Base-by-base conservation (phyloP, 1,140 invertebrate genomes). In the Chymomyza costata region DNA sequence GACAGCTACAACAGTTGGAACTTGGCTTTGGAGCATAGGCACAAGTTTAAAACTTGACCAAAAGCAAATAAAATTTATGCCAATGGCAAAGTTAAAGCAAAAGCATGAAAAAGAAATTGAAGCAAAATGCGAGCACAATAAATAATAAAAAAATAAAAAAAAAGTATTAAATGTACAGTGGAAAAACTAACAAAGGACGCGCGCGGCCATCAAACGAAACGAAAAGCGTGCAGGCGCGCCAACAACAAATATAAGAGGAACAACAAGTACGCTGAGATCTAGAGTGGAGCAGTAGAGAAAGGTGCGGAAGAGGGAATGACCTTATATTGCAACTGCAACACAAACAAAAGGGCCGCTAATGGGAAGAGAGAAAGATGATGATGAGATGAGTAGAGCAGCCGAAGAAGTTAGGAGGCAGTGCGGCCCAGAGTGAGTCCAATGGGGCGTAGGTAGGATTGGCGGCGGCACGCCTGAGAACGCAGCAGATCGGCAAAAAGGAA, bases 281-380 rank as follows among this genome's bases (percentile, higher is more conserved):
- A 54, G 65, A 59, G 16, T n/a, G n/a, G 65, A 78, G 70, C 70
- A 71, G n/a, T n/a, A n/a, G n/a, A n/a, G n/a, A n/a, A n/a, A n/a
- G n/a, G n/a, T n/a, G n/a, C n/a, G n/a, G n/a, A n/a, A n/a, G 64
- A 73, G 73, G 31, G 74, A 80, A 80, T 80, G 73, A 80, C 73
- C 73, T 80, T 80, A 80, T 80, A 80, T 80, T 80, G 73, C 73
- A 80, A 71, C 73, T 76, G 71, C 71, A 76, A 76, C 50, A 64
- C 71, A 76, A 76, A 76, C 71, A 76, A 76, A 76, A 66, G 74
- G 66, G 62, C 21, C 66, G 71, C 71, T 78, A 76, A 76, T 76
- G 67, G 71, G 45, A 37, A 39, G 53, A 59, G 59, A 51, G 48
- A 39, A 31, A 32, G 15, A 45, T n/a, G n/a, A n/a, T n/a, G n/a